Conservation (phyloP, 2,113 vertebrate genomes). For the Empidonax traillii region DNA sequence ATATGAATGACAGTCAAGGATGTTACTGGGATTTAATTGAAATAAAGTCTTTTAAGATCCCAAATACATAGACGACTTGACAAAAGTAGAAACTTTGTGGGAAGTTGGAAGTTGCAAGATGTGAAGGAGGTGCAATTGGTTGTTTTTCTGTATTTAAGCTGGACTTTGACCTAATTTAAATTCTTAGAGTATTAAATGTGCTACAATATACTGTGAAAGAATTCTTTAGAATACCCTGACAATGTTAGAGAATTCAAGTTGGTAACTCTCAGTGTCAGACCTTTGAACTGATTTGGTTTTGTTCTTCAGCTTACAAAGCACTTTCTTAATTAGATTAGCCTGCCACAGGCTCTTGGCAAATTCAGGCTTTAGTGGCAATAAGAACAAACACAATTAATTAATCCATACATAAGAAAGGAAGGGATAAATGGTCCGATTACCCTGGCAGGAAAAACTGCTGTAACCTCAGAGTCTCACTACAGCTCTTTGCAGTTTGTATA, state of each 20-base stretch:
- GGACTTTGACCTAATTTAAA: neutral
- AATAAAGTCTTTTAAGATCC: neutral
- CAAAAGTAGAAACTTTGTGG: neutral
- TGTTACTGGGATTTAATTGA: neutral
- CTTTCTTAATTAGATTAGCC: constrained; percentile 50
- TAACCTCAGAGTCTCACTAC: neutral
- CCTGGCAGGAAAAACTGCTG: neutral
- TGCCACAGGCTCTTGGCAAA: neutral
- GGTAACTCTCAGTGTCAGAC: neutral
- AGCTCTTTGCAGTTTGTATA: neutral
- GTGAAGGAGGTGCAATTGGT: neutral
- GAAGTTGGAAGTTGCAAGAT: neutral
- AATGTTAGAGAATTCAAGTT: neutral
- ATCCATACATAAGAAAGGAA: constrained; percentile 16
- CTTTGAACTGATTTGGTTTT: constrained; percentile 22
- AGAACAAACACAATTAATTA: constrained; percentile 47
- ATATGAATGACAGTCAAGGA: neutral
- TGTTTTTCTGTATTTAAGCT: neutral
- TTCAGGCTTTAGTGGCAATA: constrained; percentile 15
- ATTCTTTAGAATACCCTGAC: neutral
- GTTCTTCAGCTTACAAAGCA: constrained; percentile 49
- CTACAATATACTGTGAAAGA: neutral
- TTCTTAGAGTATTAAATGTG: neutral
- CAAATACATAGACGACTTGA: neutral
- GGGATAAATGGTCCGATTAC: neutral